A percentile compares a stretch with the other conserved stretches of the same genome.
phyloP scores from a whole-genome alignment of 2,888 invertebrate species.

The Chloroclystis v-ata region DNA sequence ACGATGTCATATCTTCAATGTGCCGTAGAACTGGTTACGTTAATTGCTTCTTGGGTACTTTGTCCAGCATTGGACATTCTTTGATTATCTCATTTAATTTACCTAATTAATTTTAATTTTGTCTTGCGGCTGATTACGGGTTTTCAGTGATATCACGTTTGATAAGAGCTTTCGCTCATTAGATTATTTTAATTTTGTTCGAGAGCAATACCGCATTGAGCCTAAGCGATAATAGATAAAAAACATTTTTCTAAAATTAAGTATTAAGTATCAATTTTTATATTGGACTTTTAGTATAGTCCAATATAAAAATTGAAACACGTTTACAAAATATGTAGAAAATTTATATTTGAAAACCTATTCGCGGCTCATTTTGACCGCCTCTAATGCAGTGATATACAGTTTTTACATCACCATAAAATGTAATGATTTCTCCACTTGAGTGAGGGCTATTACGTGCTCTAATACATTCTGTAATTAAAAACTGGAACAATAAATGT shows the following conservation, averaged over 20 bases:
- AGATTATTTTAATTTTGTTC: background rate
- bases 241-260: background rate
- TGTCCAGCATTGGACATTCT: conserved; percentile 34
- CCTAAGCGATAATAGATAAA: too few relatives aligned
- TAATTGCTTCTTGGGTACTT: conserved; percentile 25
- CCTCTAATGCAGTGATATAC: conserved; percentile 26
- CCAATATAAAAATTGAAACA: too few relatives aligned
- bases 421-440: conserved; percentile 27
- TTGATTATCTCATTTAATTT: conserved; percentile 33
- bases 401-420: conserved; percentile 26
- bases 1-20: conserved; percentile 63
- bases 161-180: background rate
- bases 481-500: conserved; percentile 41
- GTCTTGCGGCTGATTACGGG: conserved; percentile 11
- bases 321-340: too few relatives aligned
- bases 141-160: background rate
- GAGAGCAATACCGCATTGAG: background rate
- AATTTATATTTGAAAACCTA: conserved; percentile 16
- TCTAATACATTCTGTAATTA: conserved; percentile 27
- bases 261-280: too few relatives aligned
- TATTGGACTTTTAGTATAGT: too few relatives aligned
- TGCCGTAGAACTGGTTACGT: too few relatives aligned
- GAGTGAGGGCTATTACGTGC: conserved; percentile 30
- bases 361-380: conserved; percentile 10
- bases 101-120: conserved; percentile 24